These are phyloP conservation scores for Epistrophe eligans DNA, from an alignment of 2,888 invertebrate genomes.

Conservation along the genomic window DNA sequence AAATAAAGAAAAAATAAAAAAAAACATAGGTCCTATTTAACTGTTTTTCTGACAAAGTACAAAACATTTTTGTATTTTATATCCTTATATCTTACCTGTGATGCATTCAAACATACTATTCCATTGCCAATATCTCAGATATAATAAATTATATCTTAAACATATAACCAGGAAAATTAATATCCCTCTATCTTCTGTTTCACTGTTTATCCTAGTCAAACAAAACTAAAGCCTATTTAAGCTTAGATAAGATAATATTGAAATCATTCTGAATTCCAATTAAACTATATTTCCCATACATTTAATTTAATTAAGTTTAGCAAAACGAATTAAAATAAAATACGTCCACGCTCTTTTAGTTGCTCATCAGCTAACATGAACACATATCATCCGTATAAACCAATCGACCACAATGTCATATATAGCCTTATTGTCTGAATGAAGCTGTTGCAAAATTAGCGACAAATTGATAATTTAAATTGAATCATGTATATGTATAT, in stretches of 20 bases:
- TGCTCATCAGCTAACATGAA: neutral
- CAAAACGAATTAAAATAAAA: neutral
- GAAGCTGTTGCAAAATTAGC: constrained; percentile 33
- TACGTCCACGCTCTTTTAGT: neutral
- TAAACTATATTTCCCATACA: neutral
- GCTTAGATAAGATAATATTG: neutral
- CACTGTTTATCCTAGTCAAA: too few relatives aligned
- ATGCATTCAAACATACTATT: too few relatives aligned
- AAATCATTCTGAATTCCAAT: neutral
- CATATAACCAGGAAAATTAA: too few relatives aligned
- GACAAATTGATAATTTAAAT: constrained; percentile 40
- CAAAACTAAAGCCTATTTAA: neutral
- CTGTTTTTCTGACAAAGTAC: too few relatives aligned
- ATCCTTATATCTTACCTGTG: too few relatives aligned
- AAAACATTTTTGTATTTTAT: too few relatives aligned
- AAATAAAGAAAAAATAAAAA: too few relatives aligned
- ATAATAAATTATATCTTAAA: too few relatives aligned
- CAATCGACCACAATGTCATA: neutral
- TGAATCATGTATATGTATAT: constrained; percentile 7
- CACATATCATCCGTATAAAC: neutral
- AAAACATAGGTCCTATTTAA: too few relatives aligned
- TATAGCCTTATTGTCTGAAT: neutral
- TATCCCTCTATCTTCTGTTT: too few relatives aligned
- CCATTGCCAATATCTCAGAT: too few relatives aligned
- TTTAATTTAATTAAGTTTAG: neutral